Evolutionary conservation across 2,797 vertebrate genomes (phyloP).

Genomic region (Perodicticus potto): DNA sequence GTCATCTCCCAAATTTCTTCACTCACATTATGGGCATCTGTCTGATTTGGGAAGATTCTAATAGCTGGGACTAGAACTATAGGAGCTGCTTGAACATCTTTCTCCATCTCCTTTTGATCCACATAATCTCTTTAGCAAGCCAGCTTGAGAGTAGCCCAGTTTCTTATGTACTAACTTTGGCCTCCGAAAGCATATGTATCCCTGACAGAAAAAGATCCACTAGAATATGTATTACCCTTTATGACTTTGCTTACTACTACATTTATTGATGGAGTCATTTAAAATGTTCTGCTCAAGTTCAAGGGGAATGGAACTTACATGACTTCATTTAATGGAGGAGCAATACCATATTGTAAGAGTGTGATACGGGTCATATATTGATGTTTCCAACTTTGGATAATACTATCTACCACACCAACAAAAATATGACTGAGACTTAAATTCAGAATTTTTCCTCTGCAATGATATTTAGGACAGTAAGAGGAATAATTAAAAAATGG

Average conservation of each 20-base stretch:
- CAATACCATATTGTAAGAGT: neutral
- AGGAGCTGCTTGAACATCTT: neutral
- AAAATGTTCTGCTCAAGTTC: neutral
- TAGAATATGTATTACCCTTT: neutral
- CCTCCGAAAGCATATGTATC: neutral
- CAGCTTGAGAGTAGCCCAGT: neutral
- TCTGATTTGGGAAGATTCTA: neutral
- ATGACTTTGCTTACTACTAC: neutral
- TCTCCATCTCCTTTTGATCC: neutral
- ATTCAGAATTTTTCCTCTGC: neutral
- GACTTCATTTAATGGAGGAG: neutral
- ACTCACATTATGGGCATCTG: neutral
- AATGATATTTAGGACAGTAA: neutral
- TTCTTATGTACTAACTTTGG: neutral
- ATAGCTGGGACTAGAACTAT: neutral
- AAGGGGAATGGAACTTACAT: neutral
- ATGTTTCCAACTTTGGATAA: neutral
- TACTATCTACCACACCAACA: neutral
- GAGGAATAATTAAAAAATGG: neutral
- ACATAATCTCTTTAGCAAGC: neutral
- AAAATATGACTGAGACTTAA: neutral
- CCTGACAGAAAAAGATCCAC: neutral
- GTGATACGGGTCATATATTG: neutral
- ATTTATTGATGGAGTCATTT: neutral
- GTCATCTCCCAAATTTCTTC: neutral